Base-by-base conservation (phyloP, 2,888 invertebrate species). In the Phyllotreta cruciferae region DNA sequence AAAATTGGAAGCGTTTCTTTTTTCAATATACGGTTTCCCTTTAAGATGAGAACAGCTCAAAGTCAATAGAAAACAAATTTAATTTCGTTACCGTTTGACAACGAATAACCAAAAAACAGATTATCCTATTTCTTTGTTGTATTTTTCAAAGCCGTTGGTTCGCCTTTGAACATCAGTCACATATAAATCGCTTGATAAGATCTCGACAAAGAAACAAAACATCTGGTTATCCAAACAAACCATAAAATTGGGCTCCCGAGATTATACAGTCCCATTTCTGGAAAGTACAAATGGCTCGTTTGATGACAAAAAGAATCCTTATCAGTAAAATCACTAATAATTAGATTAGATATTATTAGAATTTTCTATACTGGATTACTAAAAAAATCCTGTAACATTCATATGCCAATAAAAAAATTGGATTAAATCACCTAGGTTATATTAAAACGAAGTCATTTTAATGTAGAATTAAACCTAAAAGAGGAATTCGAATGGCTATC, bases 161-260 rank as follows among this genome's bases (percentile, higher is more conserved):
- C 44, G 9, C 42, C 60, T 60, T 60, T 60, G 60, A 60, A 60
- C 36, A 35, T 38, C 42, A 24, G 52, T 53, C 42, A 44, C 60
- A 54, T 36, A 63, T 58, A 58, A 63, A 58, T 63, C 49, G 47
- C 47, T 54, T 58, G 10, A 54, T 54, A 54, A 54, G 44, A 44
- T 57, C 50, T 55, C 47, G 37, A 60, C 60, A 64, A 47, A 55
- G 56, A 57, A 39, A 57, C 45, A 56, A 55, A 55, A 62, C 62
- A 66, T 66, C 60, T 66, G 65, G 55, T 56, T 36, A 60, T 41
- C 52, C 56, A 56, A 66, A 66, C 60, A 66, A 66, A 66, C 60
- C 49, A 56, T 62, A 56, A 66, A 62, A 60, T 56, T 45, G 47
- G 38, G 36, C 60, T 50, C 36, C 45, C 50, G 34, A 56, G 56